phyloP scores from a whole-genome alignment of 35 echinoderm and acorn worm genomes.

The Apostichopus californicus region DNA sequence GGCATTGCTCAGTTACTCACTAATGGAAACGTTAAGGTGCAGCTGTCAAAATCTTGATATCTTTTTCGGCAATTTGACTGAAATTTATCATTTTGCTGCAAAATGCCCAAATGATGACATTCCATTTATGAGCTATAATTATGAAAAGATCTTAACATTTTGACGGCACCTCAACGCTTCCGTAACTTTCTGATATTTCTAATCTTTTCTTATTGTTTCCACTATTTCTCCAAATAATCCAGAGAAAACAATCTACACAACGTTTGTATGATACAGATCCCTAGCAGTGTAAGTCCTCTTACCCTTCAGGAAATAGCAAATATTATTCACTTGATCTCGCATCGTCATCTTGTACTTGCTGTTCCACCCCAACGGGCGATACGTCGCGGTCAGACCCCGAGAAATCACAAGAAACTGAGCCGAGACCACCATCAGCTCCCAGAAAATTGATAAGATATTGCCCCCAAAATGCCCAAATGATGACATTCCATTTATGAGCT shows the following conservation, averaged over 20 bases:
- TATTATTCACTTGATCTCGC: conserved; percentile 62
- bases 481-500: too few species aligned
- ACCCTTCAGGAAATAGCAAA: conserved; percentile 79
- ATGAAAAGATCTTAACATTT: too few species aligned
- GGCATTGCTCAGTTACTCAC: too few species aligned
- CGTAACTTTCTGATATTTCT: neutral
- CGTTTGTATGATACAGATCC: conserved; percentile 39
- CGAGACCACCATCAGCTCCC: conserved; percentile 68
- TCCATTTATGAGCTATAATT: too few species aligned
- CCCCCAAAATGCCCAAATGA: too few species aligned
- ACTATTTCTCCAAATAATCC: neutral
- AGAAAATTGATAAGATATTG: conserved; percentile 75
- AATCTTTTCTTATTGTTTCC: neutral
- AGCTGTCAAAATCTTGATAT: too few species aligned
- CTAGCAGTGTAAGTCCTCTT: conserved; percentile 62
- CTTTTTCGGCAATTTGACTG: too few species aligned
- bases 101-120: neutral
- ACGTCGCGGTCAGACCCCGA: conserved; percentile 67
- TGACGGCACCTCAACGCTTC: too few species aligned
- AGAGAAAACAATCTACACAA: neutral
- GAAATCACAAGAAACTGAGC: conserved; percentile 70
- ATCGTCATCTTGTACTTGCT: conserved; percentile 8
- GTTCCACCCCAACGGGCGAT: conserved; percentile 7
- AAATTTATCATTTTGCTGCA: too few species aligned
- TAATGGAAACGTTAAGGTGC: too few species aligned